Evolutionary conservation across 2,888 invertebrate genomes (phyloP).

Genomic region (Drosophila heteroneura): DNA sequence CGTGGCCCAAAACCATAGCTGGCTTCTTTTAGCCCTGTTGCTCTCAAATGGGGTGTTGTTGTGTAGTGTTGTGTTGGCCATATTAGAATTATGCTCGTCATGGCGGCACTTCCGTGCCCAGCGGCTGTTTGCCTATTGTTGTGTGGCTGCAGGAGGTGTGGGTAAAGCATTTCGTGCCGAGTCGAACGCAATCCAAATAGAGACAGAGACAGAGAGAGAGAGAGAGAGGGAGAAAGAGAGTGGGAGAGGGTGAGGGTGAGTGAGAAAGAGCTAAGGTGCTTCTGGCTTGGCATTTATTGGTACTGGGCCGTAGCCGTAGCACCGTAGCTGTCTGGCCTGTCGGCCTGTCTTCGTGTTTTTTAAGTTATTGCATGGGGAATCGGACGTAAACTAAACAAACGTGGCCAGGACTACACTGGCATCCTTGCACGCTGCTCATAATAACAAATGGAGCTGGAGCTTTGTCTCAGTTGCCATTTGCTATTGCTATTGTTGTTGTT

Average conservation of each 20-base stretch:
- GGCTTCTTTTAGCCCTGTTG: slow-evolving; percentile 52
- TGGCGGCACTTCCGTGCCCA: slow-evolving; percentile 77
- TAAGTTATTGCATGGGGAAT: slow-evolving; percentile 84
- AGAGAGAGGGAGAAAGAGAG: neutral
- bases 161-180: slow-evolving; percentile 17
- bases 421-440: slow-evolving; percentile 56
- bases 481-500: slow-evolving; percentile 25
- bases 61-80: slow-evolving; percentile 61
- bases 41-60: slow-evolving; percentile 38
- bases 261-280: slow-evolving; percentile 52
- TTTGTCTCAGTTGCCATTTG: slow-evolving; percentile 46
- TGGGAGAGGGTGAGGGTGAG: neutral
- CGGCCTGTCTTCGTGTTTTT: slow-evolving; percentile 78
- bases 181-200: slow-evolving; percentile 3
- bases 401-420: slow-evolving; percentile 48
- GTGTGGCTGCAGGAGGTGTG: slow-evolving; percentile 7
- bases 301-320: slow-evolving; percentile 40
- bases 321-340: slow-evolving; percentile 48
- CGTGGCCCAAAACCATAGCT: slow-evolving; percentile 39
- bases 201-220: neutral
- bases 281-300: slow-evolving; percentile 54
- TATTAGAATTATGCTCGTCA: slow-evolving; percentile 82
- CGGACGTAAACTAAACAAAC: slow-evolving; percentile 79
- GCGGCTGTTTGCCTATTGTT: slow-evolving; percentile 65
- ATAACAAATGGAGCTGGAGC: slow-evolving; percentile 70